Evolutionary conservation across 2,888 invertebrate species (phyloP), one percentile per base, ranked within the genome.

Genomic region (Drosophila incognita): DNA sequence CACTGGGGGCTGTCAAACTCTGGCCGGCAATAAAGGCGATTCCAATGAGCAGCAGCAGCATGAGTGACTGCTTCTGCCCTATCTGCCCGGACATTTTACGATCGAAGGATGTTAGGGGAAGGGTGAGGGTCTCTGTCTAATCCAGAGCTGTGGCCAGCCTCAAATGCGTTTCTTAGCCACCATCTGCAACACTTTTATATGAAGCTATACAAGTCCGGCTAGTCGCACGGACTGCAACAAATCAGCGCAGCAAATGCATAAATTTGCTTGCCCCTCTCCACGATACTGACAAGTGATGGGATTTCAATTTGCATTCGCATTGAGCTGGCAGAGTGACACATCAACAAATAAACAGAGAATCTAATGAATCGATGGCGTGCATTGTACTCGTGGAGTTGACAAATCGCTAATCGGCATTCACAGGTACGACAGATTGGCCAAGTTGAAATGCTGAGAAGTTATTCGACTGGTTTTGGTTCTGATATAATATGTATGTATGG

Each of bases 201-300:
- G 54, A 51, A 33, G 56, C 52, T 29, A 21, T 46, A 29, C 15
- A 46, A 18, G 35, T 38, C 11, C 35, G 40, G 18, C 15, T 46
- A 69, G 27, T 61, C 62, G 46, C 35, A 69, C 59, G 69, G 35
- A 27, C 31, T 57, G 71, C 72, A 63, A 87, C 83, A 87, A 87
- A 83, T 83, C 87, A 87, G 62, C 40, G 57, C 10, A 11, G 57
- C 59, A 56, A 72, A 58, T 65, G 70, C 87, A 83, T 87, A 75
- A 83, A 87, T 83, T 72, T 69, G 52, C 46, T n/a, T 31, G 33
- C 38, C 35, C 27, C 27, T 24, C 27, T 21, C 49, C 31, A 29
- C 8, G 42, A 31, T 5, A 46, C 35, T 64, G 76, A 72, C 72
- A 77, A 36, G 57, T 40, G 64, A 58, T 69, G 35, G 54, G 49